phyloP scores from a whole-genome alignment of 2,113 vertebrate species.

The Holacanthus passer region DNA sequence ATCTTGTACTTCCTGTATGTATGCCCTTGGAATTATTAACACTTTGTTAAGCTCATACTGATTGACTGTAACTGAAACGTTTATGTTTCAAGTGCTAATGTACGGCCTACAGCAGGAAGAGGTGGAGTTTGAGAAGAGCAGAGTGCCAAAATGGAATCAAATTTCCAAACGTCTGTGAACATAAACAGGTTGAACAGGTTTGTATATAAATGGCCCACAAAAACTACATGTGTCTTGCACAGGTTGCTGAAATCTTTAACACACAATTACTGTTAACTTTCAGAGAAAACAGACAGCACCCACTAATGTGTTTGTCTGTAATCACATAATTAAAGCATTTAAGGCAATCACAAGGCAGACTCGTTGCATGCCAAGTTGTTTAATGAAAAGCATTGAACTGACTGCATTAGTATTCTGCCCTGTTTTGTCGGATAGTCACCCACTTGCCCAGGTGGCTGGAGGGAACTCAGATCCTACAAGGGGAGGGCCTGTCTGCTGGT shows the following conservation, averaged over 20 bases:
- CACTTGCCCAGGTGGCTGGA: slow-evolving; percentile 72
- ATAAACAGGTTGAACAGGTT: slow-evolving; percentile 77
- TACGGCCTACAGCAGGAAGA: slow-evolving; percentile 42
- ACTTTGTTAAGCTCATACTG: slow-evolving; percentile 7
- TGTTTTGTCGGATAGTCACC: slow-evolving; percentile 32
- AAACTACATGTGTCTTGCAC: slow-evolving; percentile 36
- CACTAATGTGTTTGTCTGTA: slow-evolving; percentile 31
- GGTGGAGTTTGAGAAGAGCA: slow-evolving; percentile 33
- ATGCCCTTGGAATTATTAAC: background rate
- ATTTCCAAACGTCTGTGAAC: slow-evolving; percentile 55
- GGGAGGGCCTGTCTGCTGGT: slow-evolving; percentile 56
- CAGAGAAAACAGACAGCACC: slow-evolving; percentile 17
- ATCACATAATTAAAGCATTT: slow-evolving; percentile 54
- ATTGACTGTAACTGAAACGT: slow-evolving; percentile 6
- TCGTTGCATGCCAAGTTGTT: slow-evolving; percentile 42
- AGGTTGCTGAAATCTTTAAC: slow-evolving; percentile 17
- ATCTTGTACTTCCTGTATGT: slow-evolving; percentile 26
- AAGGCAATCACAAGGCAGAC: slow-evolving; percentile 41
- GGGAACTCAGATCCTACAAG: slow-evolving; percentile 47
- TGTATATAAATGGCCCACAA: slow-evolving; percentile 53
- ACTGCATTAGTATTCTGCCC: slow-evolving; percentile 74
- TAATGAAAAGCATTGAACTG: slow-evolving; percentile 63
- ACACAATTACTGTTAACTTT: slow-evolving; percentile 27
- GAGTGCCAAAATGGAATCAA: slow-evolving; percentile 52
- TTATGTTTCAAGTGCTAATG: slow-evolving; percentile 24